phyloP scores from a whole-genome alignment of 2,888 invertebrate genomes.

The Deilephila elpenor region DNA sequence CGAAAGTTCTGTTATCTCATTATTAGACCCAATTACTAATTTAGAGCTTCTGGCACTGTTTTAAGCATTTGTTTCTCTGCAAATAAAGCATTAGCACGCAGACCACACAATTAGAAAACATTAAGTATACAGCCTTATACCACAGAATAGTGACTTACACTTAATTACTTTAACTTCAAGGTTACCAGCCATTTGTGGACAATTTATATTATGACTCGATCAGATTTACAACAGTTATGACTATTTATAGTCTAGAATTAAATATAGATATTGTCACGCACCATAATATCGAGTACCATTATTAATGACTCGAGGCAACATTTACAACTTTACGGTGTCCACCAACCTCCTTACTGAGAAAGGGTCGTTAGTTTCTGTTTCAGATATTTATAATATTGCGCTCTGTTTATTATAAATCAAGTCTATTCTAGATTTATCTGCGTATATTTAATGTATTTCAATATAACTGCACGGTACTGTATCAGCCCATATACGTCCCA shows the following conservation, averaged over 20 bases:
- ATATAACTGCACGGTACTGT: no score
- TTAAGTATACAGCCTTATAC: no score
- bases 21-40: no score
- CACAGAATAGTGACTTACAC: no score
- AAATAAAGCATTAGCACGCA: no score
- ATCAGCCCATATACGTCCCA: no score
- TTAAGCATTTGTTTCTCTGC: no score
- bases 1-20: no score
- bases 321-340: not conserved
- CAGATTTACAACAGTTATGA: not conserved
- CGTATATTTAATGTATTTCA: not conserved
- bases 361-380: slow-evolving; percentile 4
- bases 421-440: not conserved
- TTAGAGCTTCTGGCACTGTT: no score
- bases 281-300: not conserved
- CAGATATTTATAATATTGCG: slow-evolving; percentile 7
- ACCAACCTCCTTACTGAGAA: slow-evolving; percentile 2
- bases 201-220: not conserved
- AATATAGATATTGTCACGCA: not conserved
- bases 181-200: not conserved
- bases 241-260: slow-evolving; percentile 2
- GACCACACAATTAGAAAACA: no score
- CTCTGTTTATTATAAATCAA: not conserved
- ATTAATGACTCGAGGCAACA: slow-evolving; percentile 1
- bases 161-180: slow-evolving; percentile 1